Evolutionary conservation across 2,888 invertebrate genomes (phyloP).

Genomic region (Pilophorus perplexus): DNA sequence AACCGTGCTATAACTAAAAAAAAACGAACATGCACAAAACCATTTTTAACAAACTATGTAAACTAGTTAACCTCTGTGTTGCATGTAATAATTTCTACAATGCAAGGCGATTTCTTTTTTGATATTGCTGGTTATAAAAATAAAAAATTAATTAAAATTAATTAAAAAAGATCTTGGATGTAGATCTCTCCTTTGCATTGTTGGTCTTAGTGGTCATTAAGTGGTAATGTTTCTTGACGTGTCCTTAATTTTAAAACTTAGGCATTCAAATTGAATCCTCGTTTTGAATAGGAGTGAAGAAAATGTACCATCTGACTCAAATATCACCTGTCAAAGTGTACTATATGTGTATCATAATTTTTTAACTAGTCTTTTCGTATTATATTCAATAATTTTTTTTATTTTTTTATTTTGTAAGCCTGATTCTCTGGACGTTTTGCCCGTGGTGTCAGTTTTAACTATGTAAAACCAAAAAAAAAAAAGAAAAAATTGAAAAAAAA

Average conservation of each 20-base stretch:
- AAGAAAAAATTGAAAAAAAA: too few species aligned
- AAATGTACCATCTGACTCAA: conserved; percentile 1
- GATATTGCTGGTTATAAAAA: conserved; percentile 20
- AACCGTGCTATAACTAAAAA: conserved; percentile 27
- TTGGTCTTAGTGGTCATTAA: conserved; percentile 27
- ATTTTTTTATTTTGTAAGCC: conserved; percentile 19
- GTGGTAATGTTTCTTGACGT: conserved; percentile 1
- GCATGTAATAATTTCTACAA: conserved; percentile 32
- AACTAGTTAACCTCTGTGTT: conserved; percentile 31
- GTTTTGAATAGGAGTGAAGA: conserved; percentile 10
- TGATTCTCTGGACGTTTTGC: conserved; percentile 5
- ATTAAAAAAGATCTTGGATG: conserved; percentile 16
- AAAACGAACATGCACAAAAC: conserved; percentile 26
- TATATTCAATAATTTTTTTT: conserved; percentile 19
- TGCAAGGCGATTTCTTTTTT: conserved; percentile 23
- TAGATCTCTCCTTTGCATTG: conserved; percentile 31
- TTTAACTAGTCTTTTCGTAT: conserved; percentile 31
- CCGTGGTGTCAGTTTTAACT: too few species aligned
- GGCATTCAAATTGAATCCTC: conserved; percentile 19
- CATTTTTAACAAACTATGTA: conserved; percentile 14
- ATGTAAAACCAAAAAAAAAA: too few species aligned
- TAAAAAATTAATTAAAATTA: conserved; percentile 20
- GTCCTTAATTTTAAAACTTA: conserved; percentile 19
- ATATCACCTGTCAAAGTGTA: conserved; percentile 31
- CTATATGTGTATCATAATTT: conserved; percentile 34